Percentiles rank a stretch among this genome's conserved stretches.
Evolutionary conservation across 2,797 vertebrate genomes (phyloP).

Genomic region (Rallus crepitans): DNA sequence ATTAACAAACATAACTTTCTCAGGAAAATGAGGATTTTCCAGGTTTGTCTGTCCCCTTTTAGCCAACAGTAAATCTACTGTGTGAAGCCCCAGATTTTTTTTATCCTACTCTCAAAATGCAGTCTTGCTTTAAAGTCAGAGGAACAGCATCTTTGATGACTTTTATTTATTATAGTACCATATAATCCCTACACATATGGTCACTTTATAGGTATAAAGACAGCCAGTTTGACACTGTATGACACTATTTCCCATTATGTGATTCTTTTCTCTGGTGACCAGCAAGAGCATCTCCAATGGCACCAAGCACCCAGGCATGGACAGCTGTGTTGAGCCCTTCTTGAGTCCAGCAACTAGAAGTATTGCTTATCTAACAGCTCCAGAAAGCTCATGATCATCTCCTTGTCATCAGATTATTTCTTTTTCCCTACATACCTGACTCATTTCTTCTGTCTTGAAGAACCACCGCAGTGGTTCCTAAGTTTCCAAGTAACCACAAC

Average conservation of each 20-base stretch:
- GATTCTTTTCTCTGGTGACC: not conserved
- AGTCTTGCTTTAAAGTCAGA: not conserved
- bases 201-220: not conserved
- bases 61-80: not conserved
- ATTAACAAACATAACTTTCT: not conserved
- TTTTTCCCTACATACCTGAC: not conserved
- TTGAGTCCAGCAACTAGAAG: not conserved
- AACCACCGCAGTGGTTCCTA: not conserved
- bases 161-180: not conserved
- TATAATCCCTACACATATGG: not conserved
- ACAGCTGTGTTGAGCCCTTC: not conserved
- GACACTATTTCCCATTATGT: not conserved
- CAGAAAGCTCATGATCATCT: not conserved
- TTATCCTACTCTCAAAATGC: not conserved
- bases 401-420: not conserved
- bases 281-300: not conserved
- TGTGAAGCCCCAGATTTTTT: not conserved
- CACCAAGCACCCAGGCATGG: fast-evolving
- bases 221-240: not conserved
- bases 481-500: not conserved
- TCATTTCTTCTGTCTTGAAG: not conserved
- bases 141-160: not conserved
- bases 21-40: fast-evolving
- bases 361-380: not conserved
- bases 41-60: not conserved